Percentiles rank a stretch among this genome's conserved stretches.
phyloP scores from a whole-genome alignment of 2,113 vertebrate species.

The Hippocampus mohnikei region DNA sequence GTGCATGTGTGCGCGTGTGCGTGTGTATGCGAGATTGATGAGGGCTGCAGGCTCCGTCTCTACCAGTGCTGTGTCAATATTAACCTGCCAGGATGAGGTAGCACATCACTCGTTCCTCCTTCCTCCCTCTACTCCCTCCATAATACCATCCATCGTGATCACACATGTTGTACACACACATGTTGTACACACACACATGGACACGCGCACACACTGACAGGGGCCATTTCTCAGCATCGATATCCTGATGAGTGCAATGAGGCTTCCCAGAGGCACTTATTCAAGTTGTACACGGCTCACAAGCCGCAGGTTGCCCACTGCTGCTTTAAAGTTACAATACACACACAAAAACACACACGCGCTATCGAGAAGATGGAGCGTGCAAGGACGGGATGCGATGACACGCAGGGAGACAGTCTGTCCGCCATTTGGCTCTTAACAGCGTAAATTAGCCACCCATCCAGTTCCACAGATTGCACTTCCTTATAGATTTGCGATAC shows the following conservation, averaged over 20 bases:
- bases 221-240: conserved; percentile 90
- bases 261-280: conserved; percentile 91
- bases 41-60: conserved; percentile 54
- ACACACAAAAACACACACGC: conserved; percentile 46
- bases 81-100: conserved; percentile 67
- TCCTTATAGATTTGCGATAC: conserved; percentile 69
- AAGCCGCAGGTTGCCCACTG: conserved; percentile 3
- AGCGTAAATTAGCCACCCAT: conserved; percentile 80
- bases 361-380: conserved; percentile 69
- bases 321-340: conserved; percentile 48
- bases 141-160: conserved; percentile 62
- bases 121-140: conserved; percentile 30
- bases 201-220: conserved; percentile 77
- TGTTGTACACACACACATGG: conserved; percentile 26
- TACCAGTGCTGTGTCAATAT: conserved; percentile 72
- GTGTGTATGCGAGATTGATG: conserved; percentile 50
- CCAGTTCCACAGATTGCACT: conserved; percentile 66
- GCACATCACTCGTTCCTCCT: conserved; percentile 38
- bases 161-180: conserved; percentile 12
- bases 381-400: conserved; percentile 81
- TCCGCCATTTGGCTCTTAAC: conserved; percentile 91
- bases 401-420: conserved; percentile 94
- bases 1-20: background rate
- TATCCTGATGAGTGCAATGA: conserved; percentile 95
- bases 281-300: conserved; percentile 28